These are phyloP conservation scores for Enchytraeus crypticus DNA, from an alignment of 2,888 invertebrate species.

Conservation along the genomic window DNA sequence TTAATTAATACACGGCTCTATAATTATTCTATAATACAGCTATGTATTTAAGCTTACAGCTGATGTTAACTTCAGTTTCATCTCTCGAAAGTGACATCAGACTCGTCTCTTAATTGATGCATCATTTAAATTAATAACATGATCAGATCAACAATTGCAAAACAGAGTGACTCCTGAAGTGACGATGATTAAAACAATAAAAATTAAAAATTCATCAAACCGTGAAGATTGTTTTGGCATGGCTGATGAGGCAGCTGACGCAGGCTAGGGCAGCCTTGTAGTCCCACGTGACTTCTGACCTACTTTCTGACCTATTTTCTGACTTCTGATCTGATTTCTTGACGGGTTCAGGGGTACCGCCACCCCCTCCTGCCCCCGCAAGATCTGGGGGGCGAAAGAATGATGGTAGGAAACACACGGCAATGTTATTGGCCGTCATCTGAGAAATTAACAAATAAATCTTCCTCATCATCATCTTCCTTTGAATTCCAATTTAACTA, in stretches of 20 bases:
- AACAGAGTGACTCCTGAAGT: not conserved
- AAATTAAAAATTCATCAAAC: constrained; percentile 26
- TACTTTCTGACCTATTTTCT: not conserved
- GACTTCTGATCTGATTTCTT: not conserved
- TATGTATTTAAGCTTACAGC: no score
- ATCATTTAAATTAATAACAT: no score
- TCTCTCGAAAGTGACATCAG: no score
- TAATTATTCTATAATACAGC: no score
- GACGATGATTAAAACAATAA: not conserved
- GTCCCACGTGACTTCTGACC: constrained; percentile 55
- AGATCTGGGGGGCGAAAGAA: constrained; percentile 58
- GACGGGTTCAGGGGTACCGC: not conserved
- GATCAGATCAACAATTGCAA: no score
- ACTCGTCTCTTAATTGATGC: no score
- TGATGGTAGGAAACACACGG: constrained; percentile 88
- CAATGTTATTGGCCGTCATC: constrained; percentile 90
- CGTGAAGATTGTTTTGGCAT: constrained; percentile 65
- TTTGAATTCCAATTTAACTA: no score
- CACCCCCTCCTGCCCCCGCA: not conserved
- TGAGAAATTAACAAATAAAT: constrained; percentile 50
- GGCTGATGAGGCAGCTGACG: constrained; percentile 71
- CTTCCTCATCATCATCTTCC: no score
- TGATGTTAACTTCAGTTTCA: no score
- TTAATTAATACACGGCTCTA: no score
- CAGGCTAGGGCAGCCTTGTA: constrained; percentile 88